Evolutionary conservation across 2,888 invertebrate genomes (phyloP).

Genomic region (Orthosia incerta): DNA sequence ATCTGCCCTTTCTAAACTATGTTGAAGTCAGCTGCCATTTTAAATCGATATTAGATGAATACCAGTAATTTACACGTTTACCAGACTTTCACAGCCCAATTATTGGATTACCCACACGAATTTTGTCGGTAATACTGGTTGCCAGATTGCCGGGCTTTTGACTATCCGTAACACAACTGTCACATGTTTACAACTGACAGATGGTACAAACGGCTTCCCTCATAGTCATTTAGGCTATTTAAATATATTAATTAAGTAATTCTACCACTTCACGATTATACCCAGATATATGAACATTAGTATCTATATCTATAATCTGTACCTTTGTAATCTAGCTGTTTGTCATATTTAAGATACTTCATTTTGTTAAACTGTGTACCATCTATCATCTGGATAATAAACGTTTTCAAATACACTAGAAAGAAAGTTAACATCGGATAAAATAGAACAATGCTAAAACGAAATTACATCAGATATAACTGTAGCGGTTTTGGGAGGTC

Average conservation of each 20-base stretch:
- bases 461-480: constrained; percentile 48
- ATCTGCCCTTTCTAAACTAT: background rate
- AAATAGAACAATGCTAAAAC: constrained; percentile 25
- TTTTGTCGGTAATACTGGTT: background rate
- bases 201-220: background rate
- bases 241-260: too few species aligned
- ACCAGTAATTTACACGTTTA: background rate
- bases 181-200: background rate
- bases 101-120: background rate
- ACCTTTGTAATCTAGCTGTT: too few species aligned
- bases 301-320: too few species aligned
- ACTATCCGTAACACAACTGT: background rate
- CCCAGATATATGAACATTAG: too few species aligned
- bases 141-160: background rate
- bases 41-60: background rate
- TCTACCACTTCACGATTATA: too few species aligned
- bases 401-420: background rate
- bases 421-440: background rate
- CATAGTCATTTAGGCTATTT: background rate
- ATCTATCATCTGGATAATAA: too few species aligned
- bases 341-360: too few species aligned
- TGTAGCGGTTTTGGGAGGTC: constrained; percentile 73
- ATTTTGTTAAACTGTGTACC: too few species aligned
- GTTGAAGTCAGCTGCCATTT: background rate
- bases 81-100: background rate